These are phyloP conservation scores for Tetanocera ferruginea DNA, from an alignment of 2,888 invertebrate species.

Conservation along the genomic window DNA sequence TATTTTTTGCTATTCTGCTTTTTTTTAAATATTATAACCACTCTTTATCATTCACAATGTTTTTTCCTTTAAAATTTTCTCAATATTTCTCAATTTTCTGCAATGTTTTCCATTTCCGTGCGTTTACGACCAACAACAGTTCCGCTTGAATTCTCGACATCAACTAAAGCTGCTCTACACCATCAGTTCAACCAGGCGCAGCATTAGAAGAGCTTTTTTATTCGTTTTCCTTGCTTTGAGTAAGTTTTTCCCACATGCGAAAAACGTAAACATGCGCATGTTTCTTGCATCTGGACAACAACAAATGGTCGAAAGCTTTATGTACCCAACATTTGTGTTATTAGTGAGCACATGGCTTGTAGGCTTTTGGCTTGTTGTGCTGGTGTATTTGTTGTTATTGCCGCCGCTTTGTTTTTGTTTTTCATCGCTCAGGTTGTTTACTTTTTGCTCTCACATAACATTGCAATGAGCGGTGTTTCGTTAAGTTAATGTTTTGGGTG, in stretches of 20 bases:
- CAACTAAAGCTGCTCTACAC: slow-evolving; percentile 48
- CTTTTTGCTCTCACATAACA: too few species aligned
- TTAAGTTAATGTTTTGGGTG: background rate
- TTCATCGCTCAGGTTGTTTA: too few species aligned
- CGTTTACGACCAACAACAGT: slow-evolving; percentile 23
- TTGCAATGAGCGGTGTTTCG: background rate
- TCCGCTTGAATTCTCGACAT: slow-evolving; percentile 53
- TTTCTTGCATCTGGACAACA: background rate
- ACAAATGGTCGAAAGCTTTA: slow-evolving; percentile 10
- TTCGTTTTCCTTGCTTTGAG: background rate
- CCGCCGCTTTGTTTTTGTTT: background rate
- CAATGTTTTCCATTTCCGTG: slow-evolving; percentile 27
- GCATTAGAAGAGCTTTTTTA: background rate
- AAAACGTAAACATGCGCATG: slow-evolving; percentile 6
- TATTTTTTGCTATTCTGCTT: background rate
- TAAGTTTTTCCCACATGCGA: background rate
- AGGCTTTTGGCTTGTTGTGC: background rate
- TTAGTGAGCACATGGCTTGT: background rate
- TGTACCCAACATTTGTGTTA: background rate
- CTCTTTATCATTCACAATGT: background rate
- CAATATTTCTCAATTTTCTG: slow-evolving; percentile 15
- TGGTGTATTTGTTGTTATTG: background rate
- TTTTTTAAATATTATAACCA: background rate
- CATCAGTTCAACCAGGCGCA: background rate
- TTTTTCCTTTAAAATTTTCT: background rate